A percentile compares a stretch with the other conserved stretches of the same genome.
These are phyloP conservation scores for Phymatocera aterrima DNA, from an alignment of 2,888 invertebrate species.

Conservation along the genomic window DNA sequence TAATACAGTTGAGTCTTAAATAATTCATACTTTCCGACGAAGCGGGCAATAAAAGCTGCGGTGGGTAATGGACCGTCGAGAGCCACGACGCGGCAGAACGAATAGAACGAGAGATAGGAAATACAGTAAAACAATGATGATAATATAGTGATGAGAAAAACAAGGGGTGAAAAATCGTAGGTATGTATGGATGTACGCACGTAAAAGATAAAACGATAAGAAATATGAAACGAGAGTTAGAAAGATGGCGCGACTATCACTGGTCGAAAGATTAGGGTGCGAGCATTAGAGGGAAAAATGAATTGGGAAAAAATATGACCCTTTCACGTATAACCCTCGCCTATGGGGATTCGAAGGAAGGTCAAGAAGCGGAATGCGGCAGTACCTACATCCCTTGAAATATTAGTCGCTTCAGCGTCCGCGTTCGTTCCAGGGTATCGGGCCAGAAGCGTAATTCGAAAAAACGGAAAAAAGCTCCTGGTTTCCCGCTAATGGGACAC, in stretches of 20 bases:
- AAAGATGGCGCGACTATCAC: conserved; percentile 11
- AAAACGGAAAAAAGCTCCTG: neutral
- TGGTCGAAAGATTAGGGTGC: neutral
- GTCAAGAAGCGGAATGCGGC: neutral
- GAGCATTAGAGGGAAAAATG: neutral
- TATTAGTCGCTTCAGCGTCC: neutral
- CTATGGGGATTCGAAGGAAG: neutral
- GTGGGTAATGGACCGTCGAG: neutral
- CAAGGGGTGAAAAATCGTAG: neutral
- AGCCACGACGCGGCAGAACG: neutral
- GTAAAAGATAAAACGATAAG: too few species aligned
- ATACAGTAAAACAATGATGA: neutral
- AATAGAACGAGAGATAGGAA: neutral
- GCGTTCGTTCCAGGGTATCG: neutral
- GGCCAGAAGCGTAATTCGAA: conserved; percentile 17
- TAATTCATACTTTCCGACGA: neutral
- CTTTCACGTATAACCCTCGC: neutral
- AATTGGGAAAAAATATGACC: conserved; percentile 14
- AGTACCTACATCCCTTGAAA: conserved; percentile 2
- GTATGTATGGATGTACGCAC: too few species aligned
- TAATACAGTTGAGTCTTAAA: neutral
- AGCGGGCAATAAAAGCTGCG: neutral
- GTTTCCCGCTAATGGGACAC: too few species aligned
- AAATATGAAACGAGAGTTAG: neutral
- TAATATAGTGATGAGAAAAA: neutral